Base-by-base conservation (phyloP, 1,140 invertebrate genomes). In the Trichonephila clavipes region DNA sequence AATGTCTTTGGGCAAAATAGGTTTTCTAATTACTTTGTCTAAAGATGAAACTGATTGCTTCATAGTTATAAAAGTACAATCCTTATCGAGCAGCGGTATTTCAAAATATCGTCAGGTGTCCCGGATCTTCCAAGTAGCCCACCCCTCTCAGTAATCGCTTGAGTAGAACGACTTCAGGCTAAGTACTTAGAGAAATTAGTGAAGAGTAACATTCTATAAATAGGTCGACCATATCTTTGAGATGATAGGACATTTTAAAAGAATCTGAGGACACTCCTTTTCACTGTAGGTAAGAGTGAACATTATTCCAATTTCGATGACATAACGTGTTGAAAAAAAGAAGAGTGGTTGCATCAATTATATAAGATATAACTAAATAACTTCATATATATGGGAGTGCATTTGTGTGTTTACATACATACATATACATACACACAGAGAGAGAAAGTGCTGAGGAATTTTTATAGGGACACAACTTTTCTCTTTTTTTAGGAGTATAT, bases 191-290 rank as follows among this genome's bases (percentile, higher is more conserved):
- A 24, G 5, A 14, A 72, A 72, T 72, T 72, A 28, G 16, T 72
- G 69, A 72, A 72, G 69, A 72, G 69, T 16, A 72, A 28, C 69
- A 72, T 14, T 72, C 24, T 72, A 4, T 14, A 72, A 34, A 72
- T 72, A 72, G 69, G 69, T 72, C 69, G 69, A 16, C 24, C 21
- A 66, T n/a, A 24, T 72, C 69, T 24, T 72, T 72, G 69, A 72
- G 28, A 72, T 28, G 14, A 72, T 28, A 72, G 10, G 24, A 72
- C 12, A 72, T 72, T 72, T 24, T n/a, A 66, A n/a, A n/a, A n/a
- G 64, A 19, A 66, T 66, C 64, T 66, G 21, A 5, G 28, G 14
- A 34, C 16, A 14, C 12, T 72, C 24, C 12, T 72, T 72, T 34
- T 34, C n/a, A 72, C 2, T 34, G 2, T 28, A 66, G 64, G 24